Percentiles rank a stretch among this genome's conserved stretches.
Evolutionary conservation across 2,113 vertebrate genomes (phyloP).

Genomic region (Trematocara nigrifrons): DNA sequence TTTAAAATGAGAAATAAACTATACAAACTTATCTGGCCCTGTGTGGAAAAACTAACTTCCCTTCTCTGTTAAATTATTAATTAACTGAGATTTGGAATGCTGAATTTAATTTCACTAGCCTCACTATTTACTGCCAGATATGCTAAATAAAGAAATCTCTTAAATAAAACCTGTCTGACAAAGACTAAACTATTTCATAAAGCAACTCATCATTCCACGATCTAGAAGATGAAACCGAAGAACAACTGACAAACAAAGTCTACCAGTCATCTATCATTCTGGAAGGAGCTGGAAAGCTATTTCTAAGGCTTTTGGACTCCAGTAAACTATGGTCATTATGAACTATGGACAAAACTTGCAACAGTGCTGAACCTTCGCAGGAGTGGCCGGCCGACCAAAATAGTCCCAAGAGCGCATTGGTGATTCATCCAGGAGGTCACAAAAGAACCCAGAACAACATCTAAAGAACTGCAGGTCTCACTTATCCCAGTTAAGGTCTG

Average conservation of each 20-base stretch:
- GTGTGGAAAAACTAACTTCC: neutral
- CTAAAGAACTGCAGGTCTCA: neutral
- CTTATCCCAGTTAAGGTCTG: neutral
- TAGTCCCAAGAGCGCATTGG: neutral
- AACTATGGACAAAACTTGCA: neutral
- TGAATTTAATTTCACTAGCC: neutral
- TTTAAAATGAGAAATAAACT: neutral
- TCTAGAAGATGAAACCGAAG: neutral
- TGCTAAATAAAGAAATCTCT: neutral
- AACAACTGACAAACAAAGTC: neutral
- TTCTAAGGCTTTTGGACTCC: neutral
- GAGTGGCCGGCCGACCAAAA: neutral
- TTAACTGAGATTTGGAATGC: neutral
- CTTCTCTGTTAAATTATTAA: neutral
- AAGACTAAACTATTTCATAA: neutral
- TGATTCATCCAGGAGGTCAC: neutral
- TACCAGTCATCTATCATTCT: neutral
- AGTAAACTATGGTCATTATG: neutral
- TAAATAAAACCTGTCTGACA: neutral
- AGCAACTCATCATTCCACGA: neutral
- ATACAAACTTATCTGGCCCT: accelerated
- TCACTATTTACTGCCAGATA: neutral
- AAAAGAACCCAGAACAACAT: neutral
- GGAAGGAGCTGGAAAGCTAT: neutral
- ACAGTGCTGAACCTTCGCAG: neutral